phyloP scores from a whole-genome alignment of 1,140 invertebrate species.

The Zaprionus tsacasi region DNA sequence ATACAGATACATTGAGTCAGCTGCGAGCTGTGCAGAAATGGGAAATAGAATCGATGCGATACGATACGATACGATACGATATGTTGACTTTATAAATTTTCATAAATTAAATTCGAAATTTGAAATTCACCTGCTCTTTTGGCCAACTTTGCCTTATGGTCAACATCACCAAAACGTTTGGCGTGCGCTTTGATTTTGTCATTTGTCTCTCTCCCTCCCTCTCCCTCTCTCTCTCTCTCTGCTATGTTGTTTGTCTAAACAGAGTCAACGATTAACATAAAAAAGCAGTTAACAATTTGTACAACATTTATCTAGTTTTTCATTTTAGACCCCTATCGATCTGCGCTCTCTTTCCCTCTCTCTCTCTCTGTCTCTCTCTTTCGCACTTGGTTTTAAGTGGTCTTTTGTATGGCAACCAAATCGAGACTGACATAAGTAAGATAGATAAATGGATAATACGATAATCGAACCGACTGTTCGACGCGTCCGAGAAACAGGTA shows the following conservation, averaged over 20 bases:
- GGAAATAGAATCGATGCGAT: slow-evolving; percentile 30
- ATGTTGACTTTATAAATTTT: slow-evolving; percentile 34
- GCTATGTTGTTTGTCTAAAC: slow-evolving; percentile 60
- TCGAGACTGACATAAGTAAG: slow-evolving; percentile 39
- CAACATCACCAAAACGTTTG: slow-evolving; percentile 42
- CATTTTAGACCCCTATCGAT: slow-evolving; percentile 44
- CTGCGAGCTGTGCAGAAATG: slow-evolving; percentile 23
- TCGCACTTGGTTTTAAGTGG: slow-evolving; percentile 65
- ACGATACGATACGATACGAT: background rate
- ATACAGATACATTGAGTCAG: slow-evolving; percentile 14
- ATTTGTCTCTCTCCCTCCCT: slow-evolving; percentile 38
- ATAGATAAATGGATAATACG: slow-evolving; percentile 30
- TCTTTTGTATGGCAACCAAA: slow-evolving; percentile 62
- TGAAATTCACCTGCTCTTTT: slow-evolving; percentile 46
- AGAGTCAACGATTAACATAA: slow-evolving; percentile 75
- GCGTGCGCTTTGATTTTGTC: slow-evolving; percentile 77
- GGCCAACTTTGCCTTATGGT: slow-evolving; percentile 28
- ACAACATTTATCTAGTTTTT: slow-evolving; percentile 83
- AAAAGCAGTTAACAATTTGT: slow-evolving; percentile 83
- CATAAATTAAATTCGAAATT: slow-evolving; percentile 44
- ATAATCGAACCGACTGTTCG: slow-evolving; percentile 12
- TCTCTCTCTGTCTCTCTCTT: background rate
- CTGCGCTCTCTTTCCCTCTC: background rate
- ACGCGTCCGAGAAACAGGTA: slow-evolving; percentile 37
- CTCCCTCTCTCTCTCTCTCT: background rate